Conservation (phyloP, 1,140 invertebrate species). For the Scylla paramamosain region DNA sequence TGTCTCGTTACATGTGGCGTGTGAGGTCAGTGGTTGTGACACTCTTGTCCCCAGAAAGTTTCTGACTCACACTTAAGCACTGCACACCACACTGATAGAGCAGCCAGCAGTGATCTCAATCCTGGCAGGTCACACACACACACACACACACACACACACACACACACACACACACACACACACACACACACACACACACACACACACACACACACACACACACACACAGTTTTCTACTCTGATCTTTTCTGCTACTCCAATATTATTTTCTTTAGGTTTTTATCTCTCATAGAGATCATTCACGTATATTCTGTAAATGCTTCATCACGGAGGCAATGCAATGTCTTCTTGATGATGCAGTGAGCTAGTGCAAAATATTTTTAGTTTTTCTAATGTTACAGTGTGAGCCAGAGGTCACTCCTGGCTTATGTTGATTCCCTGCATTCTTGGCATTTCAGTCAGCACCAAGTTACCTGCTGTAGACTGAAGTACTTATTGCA, state of each 20-base stretch:
- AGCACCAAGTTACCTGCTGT: background rate
- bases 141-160: conserved; percentile 29
- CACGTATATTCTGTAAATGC: conserved; percentile 50
- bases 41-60: conserved; percentile 2
- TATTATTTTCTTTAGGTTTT: conserved; percentile 59
- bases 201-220: background rate
- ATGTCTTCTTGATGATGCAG: conserved; percentile 59
- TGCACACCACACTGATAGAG: conserved; percentile 6
- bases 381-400: conserved; percentile 53
- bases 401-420: conserved; percentile 14
- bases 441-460: conserved; percentile 12
- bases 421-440: conserved; percentile 15
- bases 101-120: conserved; percentile 47
- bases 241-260: background rate
- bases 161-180: background rate
- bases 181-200: conserved; percentile 36
- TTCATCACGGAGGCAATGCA: conserved; percentile 56
- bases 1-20: conserved; percentile 56
- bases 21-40: conserved; percentile 58
- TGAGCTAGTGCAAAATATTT: conserved; percentile 69
- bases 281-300: conserved; percentile 74
- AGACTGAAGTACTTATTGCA: conserved; percentile 43
- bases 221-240: background rate
- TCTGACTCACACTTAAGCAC: background rate
- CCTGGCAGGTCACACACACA: conserved; percentile 54